Base-by-base conservation (phyloP, 2,113 vertebrate species). In the Sinocyclocheilus grahami region DNA sequence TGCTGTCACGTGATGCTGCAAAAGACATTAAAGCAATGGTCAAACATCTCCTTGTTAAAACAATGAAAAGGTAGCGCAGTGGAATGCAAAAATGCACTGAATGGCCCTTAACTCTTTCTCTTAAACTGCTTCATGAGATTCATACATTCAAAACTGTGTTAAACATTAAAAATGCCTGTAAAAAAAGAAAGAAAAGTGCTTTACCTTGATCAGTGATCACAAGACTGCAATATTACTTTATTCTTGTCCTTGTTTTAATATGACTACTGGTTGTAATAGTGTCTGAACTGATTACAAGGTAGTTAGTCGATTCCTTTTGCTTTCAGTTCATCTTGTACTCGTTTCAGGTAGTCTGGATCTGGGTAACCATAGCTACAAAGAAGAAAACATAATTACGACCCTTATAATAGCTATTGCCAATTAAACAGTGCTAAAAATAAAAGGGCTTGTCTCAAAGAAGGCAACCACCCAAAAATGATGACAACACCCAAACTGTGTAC, bases 291-390 rank as follows among this genome's bases (percentile, higher is more conserved):
- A 16, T 48, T 13, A 72, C 13, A 9, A 60, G 6, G 7, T 18
- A 16, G 5, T 78, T 69, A 88, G 27, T 91, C 55, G 42, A 95
- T 94, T 78, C 95, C 95, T 87, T 95, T 95, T 75, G 84, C 91
- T 86, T 92, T 94, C 83, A 95, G 87, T 85, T 95, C 95, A 33
- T 95, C 95, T 89, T 87, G 88, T 2, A 95, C 93, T 51, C 94
- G 86, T 37, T 74, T 88, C 62, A 95, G 92, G 81, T 95, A 95
- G 8, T 91, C 89, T 1, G 93, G 90, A 89, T 95, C 95, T 48
- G 94, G 95, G 85, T 95, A 95, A 77, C 95, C 95, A 67, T 94
- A 95, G n/a, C 95, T 95, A 89, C 86, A 16, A 71, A 46, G 51
- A 69, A 11, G 87, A 58, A 65, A 83, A 87, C 27, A 7, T 42